Evolutionary conservation across 2,888 invertebrate species (phyloP).

Genomic region (Ferrisia virgata): DNA sequence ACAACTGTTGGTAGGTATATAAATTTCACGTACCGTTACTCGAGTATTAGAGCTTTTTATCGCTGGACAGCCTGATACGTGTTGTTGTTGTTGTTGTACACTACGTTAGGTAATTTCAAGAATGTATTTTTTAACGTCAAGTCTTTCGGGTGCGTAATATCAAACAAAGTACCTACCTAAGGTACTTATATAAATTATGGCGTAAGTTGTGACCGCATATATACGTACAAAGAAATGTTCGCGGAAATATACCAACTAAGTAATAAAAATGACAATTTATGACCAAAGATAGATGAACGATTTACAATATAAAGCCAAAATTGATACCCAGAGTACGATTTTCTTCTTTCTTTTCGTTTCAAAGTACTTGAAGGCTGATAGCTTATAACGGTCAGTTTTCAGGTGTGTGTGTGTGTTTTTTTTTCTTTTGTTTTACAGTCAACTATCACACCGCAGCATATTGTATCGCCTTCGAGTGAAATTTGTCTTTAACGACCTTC

Average conservation of each 20-base stretch:
- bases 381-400: not conserved
- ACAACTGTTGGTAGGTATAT: too few relatives aligned
- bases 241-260: not conserved
- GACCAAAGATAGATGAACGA: not conserved
- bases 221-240: not conserved
- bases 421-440: not conserved
- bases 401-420: not conserved
- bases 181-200: not conserved
- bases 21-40: too few relatives aligned
- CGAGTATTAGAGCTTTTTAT: too few relatives aligned
- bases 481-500: conserved; percentile 19
- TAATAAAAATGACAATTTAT: conserved; percentile 1
- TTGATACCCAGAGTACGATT: not conserved
- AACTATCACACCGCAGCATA: not conserved
- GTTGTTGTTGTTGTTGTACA: too few relatives aligned
- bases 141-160: not conserved
- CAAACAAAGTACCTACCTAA: not conserved
- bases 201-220: not conserved
- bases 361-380: not conserved
- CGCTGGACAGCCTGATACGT: not conserved
- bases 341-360: not conserved
- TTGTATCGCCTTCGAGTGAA: not conserved
- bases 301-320: not conserved
- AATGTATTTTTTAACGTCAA: not conserved
- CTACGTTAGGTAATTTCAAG: not conserved